Base-by-base conservation (phyloP, 2,888 invertebrate species). In the Nysson spinosus region DNA sequence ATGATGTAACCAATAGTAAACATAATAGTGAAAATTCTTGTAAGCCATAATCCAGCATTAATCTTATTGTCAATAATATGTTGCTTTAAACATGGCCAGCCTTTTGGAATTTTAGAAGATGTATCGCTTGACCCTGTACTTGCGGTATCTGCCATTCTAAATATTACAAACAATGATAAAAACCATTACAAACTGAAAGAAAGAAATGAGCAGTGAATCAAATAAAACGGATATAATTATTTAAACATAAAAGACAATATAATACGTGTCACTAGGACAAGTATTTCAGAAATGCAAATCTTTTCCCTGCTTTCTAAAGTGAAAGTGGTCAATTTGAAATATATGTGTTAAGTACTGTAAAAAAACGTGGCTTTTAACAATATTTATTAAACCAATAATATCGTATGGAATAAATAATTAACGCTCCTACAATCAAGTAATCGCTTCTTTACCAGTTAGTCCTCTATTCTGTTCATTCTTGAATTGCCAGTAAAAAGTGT, bases 41-140 rank as follows among this genome's bases (percentile, higher is more conserved):
- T 94, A 11, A 92, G 91, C 96, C 97, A 98, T 56, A 97, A 89
- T 0, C 93, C 93, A 37, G 95, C 93, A 82, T 96, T 95, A 50
- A 97, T 91, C 90, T 96, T 96, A 86, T 97, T 94, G 40, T 92
- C 91, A 28, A 92, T 89, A 69, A 96, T 88, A 80, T 95, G 95
- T 30, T 91, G 90, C 81, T 92, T 93, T 35, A 96, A 87, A 12
- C 91, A 91, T 0, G 90, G 90, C 75, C 93, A 89, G 54, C 93
- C 92, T 83, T 90, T 90, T 0, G 83, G 77, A 1, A 63, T 28
- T 14, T 75, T 72, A n/a, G 79, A 79, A 32, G 78, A 61, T 46
- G 56, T 72, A 30, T 77, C 72, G 5, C 69, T 69, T 12, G 80
- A 46, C 42, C 55, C 69, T 44, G 80, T 39, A 37, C 46, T 81